Evolutionary conservation across 1,140 invertebrate species (phyloP).

Genomic region (Zaprionus ornatus): DNA sequence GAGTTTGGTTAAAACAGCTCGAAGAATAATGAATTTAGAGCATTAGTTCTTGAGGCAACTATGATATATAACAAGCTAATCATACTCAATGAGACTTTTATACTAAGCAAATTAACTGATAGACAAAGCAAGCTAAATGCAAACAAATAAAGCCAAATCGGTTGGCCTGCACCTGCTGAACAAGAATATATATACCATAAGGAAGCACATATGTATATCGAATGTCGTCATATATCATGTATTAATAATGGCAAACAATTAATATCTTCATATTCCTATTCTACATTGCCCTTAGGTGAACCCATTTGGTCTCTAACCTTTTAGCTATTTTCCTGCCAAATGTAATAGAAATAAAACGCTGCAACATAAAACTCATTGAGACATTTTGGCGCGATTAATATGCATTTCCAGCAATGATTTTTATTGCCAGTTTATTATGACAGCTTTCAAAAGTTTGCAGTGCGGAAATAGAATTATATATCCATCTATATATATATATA

Average conservation of each 20-base stretch:
- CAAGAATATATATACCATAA: background rate
- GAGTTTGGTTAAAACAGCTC: background rate
- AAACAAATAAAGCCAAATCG: background rate
- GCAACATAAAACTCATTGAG: background rate
- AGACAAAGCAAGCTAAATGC: no score
- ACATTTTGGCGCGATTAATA: slow-evolving; percentile 1
- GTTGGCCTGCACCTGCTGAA: background rate
- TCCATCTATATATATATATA: background rate
- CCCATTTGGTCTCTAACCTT: background rate
- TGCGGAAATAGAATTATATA: background rate
- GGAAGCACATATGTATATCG: background rate
- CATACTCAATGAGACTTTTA: no score
- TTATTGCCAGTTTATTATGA: slow-evolving; percentile 24
- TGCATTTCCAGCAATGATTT: slow-evolving; percentile 5
- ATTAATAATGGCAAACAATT: no score
- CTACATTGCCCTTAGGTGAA: background rate
- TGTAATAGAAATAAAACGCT: background rate
- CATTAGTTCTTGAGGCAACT: background rate
- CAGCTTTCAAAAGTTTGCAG: slow-evolving; percentile 16
- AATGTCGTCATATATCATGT: background rate
- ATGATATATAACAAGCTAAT: background rate
- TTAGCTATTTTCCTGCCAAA: background rate
- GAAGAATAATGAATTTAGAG: background rate
- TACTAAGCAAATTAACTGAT: background rate
- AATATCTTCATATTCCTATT: no score